Base-by-base conservation (phyloP, 2,113 vertebrate genomes). In the Takifugu bimaculatus region DNA sequence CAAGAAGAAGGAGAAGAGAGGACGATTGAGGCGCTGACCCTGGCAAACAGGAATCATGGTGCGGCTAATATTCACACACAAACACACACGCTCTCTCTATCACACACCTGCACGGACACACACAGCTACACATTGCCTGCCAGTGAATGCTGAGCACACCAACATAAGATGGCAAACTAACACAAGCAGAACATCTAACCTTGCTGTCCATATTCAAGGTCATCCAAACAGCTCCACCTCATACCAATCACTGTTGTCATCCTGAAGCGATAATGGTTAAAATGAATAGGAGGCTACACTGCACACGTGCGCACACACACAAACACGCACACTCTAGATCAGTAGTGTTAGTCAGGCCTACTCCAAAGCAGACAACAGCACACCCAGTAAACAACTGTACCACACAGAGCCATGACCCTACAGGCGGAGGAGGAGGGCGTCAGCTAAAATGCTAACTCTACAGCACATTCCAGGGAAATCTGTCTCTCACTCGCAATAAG, bases 191-290 rank as follows among this genome's bases (percentile, higher is more conserved):
- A 66, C 86, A 69, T 86, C 88, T 89, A 89, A 89, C 88, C 88
- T 89, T 83, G 81, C 88, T 88, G 85, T 89, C 85, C 86, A 89
- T 83, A 87, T 87, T 89, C 86, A 87, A 82, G 85, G 86, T 86
- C 85, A 88, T 89, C 88, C 88, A 87, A 89, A 87, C 85, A 89
- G 88, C 85, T 89, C 88, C 86, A 89, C 86, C 77, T 89, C 88
- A 89, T 75, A 87, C 88, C 86, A 89, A 69, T 88, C 88, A 89
- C 81, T 84, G 86, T 56, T 84, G 86, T 82, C 83, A 87, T 83
- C 86, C 88, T 89, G 84, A 85, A 87, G 86, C 54, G 85, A 89
- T 87, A 88, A 89, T 82, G 68, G 68, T 77, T 69, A 86, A 66
- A 88, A 88, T 89, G 76, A 89, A 86, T 86, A 70, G 50, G 57